Evolutionary conservation across 2,113 vertebrate genomes (phyloP), one percentile per base, ranked within the genome.

Genomic region (Struthidea cinerea): DNA sequence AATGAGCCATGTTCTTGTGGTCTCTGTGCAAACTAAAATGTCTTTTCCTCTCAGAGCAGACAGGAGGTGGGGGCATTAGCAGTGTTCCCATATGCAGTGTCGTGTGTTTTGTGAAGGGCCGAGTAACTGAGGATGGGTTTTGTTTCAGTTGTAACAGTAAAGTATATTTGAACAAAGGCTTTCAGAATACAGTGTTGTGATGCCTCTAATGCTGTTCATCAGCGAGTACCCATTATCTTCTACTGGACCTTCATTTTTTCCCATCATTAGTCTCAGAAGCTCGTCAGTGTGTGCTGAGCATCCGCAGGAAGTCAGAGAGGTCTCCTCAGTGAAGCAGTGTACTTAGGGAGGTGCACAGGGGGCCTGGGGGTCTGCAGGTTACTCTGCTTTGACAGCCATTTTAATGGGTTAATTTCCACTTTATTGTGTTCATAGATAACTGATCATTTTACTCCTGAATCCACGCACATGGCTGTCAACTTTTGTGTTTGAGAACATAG

Each of bases 11-110:
- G 27, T 65, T 76, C 59, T 46, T 65, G 18, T 41, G 59, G 26
- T 67, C 22, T 64, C 55, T 18, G 6, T 33, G 16, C 50, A 65
- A 42, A 50, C 23, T 27, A 10, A 44, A 49, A 16, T 10, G 46
- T 12, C 49, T 28, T 37, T 87, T 37, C 33, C 42, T 35, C 16
- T 35, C 0, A 0, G 16, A 39, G 53, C 2, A 3, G 37, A 6
- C 2, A 2, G 50, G 39, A 44, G 18, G 32, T 17, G 8, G 35
- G 21, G 17, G 61, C 27, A 1, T 37, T 21, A 22, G 61, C 68
- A 52, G 27, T 16, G 6, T 55, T 73, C 13, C 18, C 22, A 11
- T 9, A 16, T 20, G 59, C 9, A 3, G 35, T 7, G 64, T 1
- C 0, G 13, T 26, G 1, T 33, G 63, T 59, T 73, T 22, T 37